A percentile compares a stretch with the other conserved stretches of the same genome.
Evolutionary conservation across 2,888 invertebrate species (phyloP).

Genomic region (Helobdella robusta): DNA sequence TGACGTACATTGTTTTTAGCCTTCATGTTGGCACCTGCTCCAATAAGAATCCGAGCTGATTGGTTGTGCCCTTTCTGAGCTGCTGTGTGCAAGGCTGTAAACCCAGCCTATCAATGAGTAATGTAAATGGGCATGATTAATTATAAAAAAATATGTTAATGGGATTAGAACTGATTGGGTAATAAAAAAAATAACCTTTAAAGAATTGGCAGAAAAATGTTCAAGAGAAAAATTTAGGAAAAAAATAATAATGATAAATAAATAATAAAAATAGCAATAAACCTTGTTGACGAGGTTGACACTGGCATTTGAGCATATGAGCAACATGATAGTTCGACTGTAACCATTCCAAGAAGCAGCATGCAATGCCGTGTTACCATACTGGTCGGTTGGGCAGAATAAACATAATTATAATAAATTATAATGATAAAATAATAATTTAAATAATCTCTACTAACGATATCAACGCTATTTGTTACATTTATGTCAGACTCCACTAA

Average conservation of each 20-base stretch:
- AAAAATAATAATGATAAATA: not conserved
- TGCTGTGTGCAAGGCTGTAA: constrained; percentile 83
- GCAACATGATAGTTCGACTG: constrained; percentile 68
- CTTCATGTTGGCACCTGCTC: constrained; percentile 77
- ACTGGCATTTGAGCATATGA: constrained; percentile 60
- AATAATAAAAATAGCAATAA: not conserved
- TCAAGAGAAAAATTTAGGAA: not conserved
- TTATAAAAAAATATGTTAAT: not conserved
- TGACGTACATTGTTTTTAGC: constrained; percentile 72
- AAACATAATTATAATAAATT: not conserved
- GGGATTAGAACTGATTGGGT: not conserved
- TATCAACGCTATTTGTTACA: not conserved
- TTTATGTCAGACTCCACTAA: constrained; percentile 60
- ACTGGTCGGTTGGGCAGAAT: constrained; percentile 55
- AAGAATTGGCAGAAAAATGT: too few species aligned
- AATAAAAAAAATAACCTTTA: not conserved
- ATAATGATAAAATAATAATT: not conserved
- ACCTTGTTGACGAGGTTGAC: constrained; percentile 45
- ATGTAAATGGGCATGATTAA: too few species aligned
- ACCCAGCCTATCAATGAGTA: constrained; percentile 77
- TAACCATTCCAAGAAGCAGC: constrained; percentile 91
- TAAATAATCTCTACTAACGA: not conserved
- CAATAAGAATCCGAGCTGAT: constrained; percentile 73
- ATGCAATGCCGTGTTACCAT: constrained; percentile 85
- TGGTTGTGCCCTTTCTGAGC: constrained; percentile 96